Conservation (phyloP, 1,140 invertebrate species). For the Drosophila orena region DNA sequence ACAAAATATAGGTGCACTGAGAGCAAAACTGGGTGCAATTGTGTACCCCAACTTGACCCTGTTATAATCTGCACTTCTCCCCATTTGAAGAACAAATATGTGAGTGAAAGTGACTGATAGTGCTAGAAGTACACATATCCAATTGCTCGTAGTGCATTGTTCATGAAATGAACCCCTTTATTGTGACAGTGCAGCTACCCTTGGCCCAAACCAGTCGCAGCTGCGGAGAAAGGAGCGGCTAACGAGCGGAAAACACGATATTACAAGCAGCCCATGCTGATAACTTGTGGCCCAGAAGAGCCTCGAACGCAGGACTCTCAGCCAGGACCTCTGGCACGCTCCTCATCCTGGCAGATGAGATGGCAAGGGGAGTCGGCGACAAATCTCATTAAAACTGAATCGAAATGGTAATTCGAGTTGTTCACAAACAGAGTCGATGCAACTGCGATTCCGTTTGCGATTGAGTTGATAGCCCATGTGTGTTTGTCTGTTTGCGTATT, state of each 20-base stretch:
- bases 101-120: too few relatives aligned
- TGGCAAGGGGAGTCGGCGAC: conserved; percentile 28
- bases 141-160: too few relatives aligned
- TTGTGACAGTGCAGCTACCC: conserved; percentile 21
- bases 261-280: conserved; percentile 63
- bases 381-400: conserved; percentile 83
- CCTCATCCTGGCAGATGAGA: conserved; percentile 40
- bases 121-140: too few relatives aligned
- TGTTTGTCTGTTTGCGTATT: conserved; percentile 2
- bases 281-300: conserved; percentile 61
- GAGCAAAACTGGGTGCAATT: not conserved
- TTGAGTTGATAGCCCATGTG: conserved; percentile 67
- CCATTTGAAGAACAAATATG: not conserved
- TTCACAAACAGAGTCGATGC: conserved; percentile 71
- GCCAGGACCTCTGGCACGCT: conserved; percentile 45
- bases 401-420: conserved; percentile 83
- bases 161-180: not conserved
- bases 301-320: not conserved
- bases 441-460: conserved; percentile 64
- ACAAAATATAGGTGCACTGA: conserved; percentile 9
- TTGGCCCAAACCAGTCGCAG: conserved; percentile 35
- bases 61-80: too few relatives aligned
- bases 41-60: too few relatives aligned
- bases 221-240: conserved; percentile 39
- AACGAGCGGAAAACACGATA: conserved; percentile 76